Evolutionary conservation across 2,888 invertebrate species (phyloP), one percentile per base, ranked within the genome.

Genomic region (Aphidius colemani): DNA sequence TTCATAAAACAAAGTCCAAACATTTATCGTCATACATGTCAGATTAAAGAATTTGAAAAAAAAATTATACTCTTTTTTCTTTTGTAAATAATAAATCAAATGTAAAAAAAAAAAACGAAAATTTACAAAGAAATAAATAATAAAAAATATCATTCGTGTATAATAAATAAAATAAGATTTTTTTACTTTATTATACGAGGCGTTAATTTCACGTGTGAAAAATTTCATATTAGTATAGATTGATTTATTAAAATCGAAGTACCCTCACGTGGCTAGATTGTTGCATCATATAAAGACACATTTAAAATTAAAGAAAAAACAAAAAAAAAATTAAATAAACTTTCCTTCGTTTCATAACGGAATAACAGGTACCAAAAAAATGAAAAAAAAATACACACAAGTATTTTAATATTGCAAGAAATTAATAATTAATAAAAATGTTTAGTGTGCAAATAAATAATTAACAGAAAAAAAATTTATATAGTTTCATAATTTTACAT

Each of bases 321-420:
- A 45, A 53, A 50, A 61, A 65, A 64, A 65, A 65, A 67, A 30
- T 30, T 5, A 30, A 30, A 30, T 30, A 30, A 66, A 67, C 67
- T 67, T 67, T 67, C 66, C 67, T 69, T 63, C 63, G 69, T 69
- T 69, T 69, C 69, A 66, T 67, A 67, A 69, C 66, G 61, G 66
- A 65, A 66, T 67, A 69, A 69, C 66, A 46, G 60, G 59, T 65
- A 65, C 59, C 50, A 50, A 40, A 49, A 11, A 48, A 11, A 9
- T 40, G 50, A 40, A 10, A 18, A 62, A 57, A 50, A 43, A 44
- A 10, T 18, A 50, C 45, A 39, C 46, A 41, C 30, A 55, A 10
- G 44, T 11, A 18, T 44, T 3, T 6, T 43, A 46, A 57, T 13
- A 45, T 57, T 57, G 18, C 58, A 39, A 44, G 45, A 44, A 46